phyloP scores from a whole-genome alignment of 2,113 vertebrate species.

The Thymallus thymallus region DNA sequence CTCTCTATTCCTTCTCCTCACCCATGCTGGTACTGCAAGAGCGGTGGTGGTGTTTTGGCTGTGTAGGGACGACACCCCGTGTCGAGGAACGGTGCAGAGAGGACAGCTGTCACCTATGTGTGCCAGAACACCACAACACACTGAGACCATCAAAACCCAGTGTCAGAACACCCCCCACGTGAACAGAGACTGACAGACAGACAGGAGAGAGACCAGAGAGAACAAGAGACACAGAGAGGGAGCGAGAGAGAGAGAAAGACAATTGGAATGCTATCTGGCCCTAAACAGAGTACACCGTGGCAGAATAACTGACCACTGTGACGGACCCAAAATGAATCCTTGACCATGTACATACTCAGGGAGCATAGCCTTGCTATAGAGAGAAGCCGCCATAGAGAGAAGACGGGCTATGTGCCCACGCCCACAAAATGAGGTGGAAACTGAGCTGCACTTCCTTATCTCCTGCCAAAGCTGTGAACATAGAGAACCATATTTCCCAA shows the following conservation, averaged over 20 bases:
- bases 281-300: too few relatives aligned
- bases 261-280: too few relatives aligned
- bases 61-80: constrained; percentile 10
- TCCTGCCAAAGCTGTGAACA: too few relatives aligned
- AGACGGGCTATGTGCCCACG: not conserved
- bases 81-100: constrained; percentile 20
- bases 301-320: too few relatives aligned
- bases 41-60: not conserved
- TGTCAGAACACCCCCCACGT: not conserved
- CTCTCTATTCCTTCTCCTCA: constrained; percentile 7
- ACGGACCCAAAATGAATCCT: too few relatives aligned
- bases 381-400: not conserved
- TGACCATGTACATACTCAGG: too few relatives aligned
- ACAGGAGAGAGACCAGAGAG: not conserved
- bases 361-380: too few relatives aligned
- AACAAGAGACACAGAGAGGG: not conserved
- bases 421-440: too few relatives aligned
- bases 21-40: not conserved
- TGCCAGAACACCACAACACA: constrained; percentile 25
- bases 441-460: too few relatives aligned
- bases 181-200: not conserved
- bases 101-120: constrained; percentile 39
- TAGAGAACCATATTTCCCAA: too few relatives aligned
- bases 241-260: not conserved
- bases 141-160: not conserved